phyloP scores from a whole-genome alignment of 2,888 invertebrate species.

The Orthosia cruda region DNA sequence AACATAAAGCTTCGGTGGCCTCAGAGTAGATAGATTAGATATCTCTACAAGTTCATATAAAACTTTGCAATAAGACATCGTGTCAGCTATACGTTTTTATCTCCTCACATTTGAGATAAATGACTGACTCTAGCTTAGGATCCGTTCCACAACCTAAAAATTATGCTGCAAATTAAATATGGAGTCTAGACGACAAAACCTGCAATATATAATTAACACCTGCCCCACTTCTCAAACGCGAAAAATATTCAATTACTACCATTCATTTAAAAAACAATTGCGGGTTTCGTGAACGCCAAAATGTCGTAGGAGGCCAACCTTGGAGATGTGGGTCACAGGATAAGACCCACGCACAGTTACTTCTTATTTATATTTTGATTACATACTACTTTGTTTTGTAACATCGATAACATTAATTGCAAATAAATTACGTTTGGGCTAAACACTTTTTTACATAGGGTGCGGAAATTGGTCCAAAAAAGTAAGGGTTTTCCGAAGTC shows the following conservation, averaged over 20 bases:
- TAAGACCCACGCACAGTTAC: conserved; percentile 83
- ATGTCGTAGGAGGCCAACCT: conserved; percentile 82
- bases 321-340: conserved; percentile 90
- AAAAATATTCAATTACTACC: conserved; percentile 63
- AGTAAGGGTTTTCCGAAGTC: conserved; percentile 24
- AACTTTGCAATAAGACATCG: neutral
- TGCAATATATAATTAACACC: conserved; percentile 54
- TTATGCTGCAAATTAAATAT: conserved; percentile 14
- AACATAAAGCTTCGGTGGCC: neutral
- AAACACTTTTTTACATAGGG: conserved; percentile 67
- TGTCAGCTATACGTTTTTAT: neutral
- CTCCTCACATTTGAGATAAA: neutral
- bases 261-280: conserved; percentile 65
- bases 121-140: neutral
- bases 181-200: conserved; percentile 45
- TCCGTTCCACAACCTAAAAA: neutral
- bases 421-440: conserved; percentile 79
- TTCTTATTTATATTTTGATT: conserved; percentile 90
- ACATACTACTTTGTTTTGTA: conserved; percentile 78
- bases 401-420: conserved; percentile 85
- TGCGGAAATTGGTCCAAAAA: conserved; percentile 73
- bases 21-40: neutral
- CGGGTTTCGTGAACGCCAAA: conserved; percentile 68
- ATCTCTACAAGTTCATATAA: neutral
- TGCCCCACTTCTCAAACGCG: conserved; percentile 51